Evolutionary conservation across 2,113 vertebrate species (phyloP), one percentile per base, ranked within the genome.

Genomic region (Marcusenius ussheri): DNA sequence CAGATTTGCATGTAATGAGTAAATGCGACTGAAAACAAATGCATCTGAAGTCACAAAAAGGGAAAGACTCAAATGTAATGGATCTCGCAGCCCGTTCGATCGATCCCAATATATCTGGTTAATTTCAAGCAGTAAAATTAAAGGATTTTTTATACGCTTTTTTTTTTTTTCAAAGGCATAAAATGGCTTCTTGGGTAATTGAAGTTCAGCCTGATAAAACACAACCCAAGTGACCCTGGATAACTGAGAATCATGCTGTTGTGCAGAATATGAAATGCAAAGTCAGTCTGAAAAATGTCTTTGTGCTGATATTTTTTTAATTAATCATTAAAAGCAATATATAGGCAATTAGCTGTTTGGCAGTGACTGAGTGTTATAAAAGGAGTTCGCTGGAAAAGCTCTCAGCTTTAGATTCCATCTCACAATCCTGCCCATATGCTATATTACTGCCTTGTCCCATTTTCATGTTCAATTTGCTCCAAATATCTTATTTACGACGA

Each of bases 401-500:
- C 47, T 88, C 66, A 15, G 87, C 80, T 21, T 90, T 39, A 47
- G 39, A 90, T 88, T 58, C 47, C 39, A 46, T 83, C 80, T 88
- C 70, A 74, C 85, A 80, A 58, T 83, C 50, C 51, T 53, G 15
- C 80, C 90, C 90, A 90, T 90, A 88, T 90, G 90, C 70, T 90
- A 35, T 53, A 62, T 90, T 90, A 88, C 87, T 42, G 31, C 87
- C 90, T 77, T 53, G 66, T 62, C 87, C 49, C 90, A 88, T 88
- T 83, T 90, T 88, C 90, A 90, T 74, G 49, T 90, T 58, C 90
- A 90, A 90, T 90, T 90, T 88, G 70, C 53, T 90, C 87, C 90
- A 90, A 88, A 90, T 88, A 88, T 80, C 90, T 88, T 90, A 90
- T 90, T 90, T 90, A 90, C 87, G 86, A 90, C 87, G 3, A 66